Evolutionary conservation across 2,888 invertebrate genomes (phyloP).

Genomic region (Dicranocentrus wangi): DNA sequence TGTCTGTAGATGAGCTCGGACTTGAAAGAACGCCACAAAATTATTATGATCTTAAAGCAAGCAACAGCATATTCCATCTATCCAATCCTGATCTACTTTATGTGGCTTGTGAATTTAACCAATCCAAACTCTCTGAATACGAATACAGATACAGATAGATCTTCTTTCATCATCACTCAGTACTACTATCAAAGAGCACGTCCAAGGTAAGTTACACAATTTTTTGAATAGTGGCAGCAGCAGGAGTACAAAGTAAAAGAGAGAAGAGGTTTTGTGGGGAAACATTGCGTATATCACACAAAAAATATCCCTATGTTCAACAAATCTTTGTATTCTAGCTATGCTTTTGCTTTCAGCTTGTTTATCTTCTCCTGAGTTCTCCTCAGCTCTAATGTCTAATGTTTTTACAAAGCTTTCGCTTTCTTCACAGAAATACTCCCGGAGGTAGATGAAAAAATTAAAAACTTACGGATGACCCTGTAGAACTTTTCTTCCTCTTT

Average conservation of each 20-base stretch:
- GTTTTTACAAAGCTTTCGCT: conserved; percentile 50
- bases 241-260: background rate
- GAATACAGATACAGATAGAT: too few relatives aligned
- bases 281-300: background rate
- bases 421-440: conserved; percentile 12
- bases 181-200: background rate
- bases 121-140: background rate
- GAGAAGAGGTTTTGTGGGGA: background rate
- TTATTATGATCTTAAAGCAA: background rate
- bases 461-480: conserved; percentile 38
- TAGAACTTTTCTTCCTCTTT: conserved; percentile 50
- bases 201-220: conserved; percentile 5
- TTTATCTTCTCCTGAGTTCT: conserved; percentile 24
- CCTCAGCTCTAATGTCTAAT: background rate
- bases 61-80: conserved; percentile 26
- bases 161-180: conserved; percentile 20
- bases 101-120: background rate
- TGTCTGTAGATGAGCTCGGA: too few relatives aligned
- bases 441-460: background rate
- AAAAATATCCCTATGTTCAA: conserved; percentile 46
- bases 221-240: conserved; percentile 18
- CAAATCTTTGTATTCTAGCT: conserved; percentile 30
- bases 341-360: conserved; percentile 11
- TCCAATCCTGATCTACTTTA: conserved; percentile 25
- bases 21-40: conserved; percentile 9